Evolutionary conservation across 2,113 vertebrate species (phyloP).

Genomic region (Blennius ocellaris): DNA sequence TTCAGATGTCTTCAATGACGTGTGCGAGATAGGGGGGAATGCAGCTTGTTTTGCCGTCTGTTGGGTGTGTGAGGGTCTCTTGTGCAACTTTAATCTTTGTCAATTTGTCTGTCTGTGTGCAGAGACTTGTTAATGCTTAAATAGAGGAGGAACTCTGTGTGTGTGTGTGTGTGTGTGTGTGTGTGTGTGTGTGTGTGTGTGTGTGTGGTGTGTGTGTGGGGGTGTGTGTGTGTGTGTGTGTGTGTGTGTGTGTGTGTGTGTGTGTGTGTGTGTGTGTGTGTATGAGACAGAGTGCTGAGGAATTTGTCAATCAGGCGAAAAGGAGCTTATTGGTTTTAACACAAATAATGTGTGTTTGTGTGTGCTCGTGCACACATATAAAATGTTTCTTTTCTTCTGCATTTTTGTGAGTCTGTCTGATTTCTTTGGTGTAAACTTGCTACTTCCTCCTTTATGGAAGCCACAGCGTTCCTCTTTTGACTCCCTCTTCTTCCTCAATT

Average conservation of each 20-base stretch:
- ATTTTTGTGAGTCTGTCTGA: no score
- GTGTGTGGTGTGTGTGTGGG: constrained; percentile 49
- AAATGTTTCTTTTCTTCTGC: no score
- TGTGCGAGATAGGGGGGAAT: constrained; percentile 4
- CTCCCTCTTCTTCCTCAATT: constrained; percentile 9
- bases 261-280: constrained; percentile 52
- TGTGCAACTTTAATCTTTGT: constrained; percentile 54
- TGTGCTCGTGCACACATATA: no score
- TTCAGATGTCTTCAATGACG: constrained; percentile 1
- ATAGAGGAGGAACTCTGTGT: constrained; percentile 55
- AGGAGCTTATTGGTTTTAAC: constrained; percentile 60
- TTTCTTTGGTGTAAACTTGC: no score
- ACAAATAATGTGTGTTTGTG: constrained; percentile 10
- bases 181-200: constrained; percentile 54
- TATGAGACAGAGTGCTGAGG: constrained; percentile 53
- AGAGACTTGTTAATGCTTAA: constrained; percentile 32
- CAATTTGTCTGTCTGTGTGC: constrained; percentile 42
- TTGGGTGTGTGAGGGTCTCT: constrained; percentile 19
- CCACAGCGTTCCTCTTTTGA: background rate
- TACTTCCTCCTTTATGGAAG: no score
- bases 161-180: constrained; percentile 51
- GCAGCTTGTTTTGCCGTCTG: constrained; percentile 22
- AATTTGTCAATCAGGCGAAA: constrained; percentile 67
- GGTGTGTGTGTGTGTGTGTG: constrained; percentile 53
- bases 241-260: constrained; percentile 52